These are phyloP conservation scores for Morus bassanus DNA, from an alignment of 2,797 vertebrate genomes.

Conservation along the genomic window DNA sequence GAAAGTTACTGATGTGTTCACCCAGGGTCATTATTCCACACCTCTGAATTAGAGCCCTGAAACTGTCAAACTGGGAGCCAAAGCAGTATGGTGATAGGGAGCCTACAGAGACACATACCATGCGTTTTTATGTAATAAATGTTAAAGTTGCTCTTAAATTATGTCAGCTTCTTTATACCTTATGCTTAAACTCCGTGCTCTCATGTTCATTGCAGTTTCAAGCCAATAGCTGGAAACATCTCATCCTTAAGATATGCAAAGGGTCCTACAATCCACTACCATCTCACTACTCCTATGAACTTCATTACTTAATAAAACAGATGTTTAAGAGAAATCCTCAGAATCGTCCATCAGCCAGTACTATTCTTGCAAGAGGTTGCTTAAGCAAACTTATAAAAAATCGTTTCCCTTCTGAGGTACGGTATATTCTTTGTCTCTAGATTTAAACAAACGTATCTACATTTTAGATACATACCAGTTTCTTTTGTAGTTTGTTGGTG, in stretches of 20 bases:
- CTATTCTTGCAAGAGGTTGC: slow-evolving; percentile 84
- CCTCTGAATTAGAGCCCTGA: background rate
- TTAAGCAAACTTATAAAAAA: slow-evolving; percentile 74
- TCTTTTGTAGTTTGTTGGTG: background rate
- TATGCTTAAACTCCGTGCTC: background rate
- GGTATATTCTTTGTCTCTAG: background rate
- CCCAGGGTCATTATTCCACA: background rate
- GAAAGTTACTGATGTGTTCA: background rate
- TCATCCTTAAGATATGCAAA: slow-evolving; percentile 92
- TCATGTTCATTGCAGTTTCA: slow-evolving; percentile 81
- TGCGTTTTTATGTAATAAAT: background rate
- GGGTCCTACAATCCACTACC: slow-evolving; percentile 86
- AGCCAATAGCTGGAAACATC: slow-evolving; percentile 90
- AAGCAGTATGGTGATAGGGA: background rate
- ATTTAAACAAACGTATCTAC: background rate
- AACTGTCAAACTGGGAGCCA: background rate
- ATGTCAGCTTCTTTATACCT: background rate
- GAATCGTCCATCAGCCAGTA: slow-evolving; percentile 86
- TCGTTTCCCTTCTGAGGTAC: slow-evolving; percentile 81
- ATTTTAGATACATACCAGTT: background rate
- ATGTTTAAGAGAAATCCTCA: slow-evolving; percentile 91
- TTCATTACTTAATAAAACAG: slow-evolving; percentile 87
- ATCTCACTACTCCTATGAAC: slow-evolving; percentile 84
- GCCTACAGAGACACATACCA: background rate
- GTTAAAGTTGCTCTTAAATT: background rate